Percentiles rank a stretch among this genome's conserved stretches.
These are phyloP conservation scores for Cairina moschata DNA, from an alignment of 2,113 vertebrate genomes.

Conservation along the genomic window DNA sequence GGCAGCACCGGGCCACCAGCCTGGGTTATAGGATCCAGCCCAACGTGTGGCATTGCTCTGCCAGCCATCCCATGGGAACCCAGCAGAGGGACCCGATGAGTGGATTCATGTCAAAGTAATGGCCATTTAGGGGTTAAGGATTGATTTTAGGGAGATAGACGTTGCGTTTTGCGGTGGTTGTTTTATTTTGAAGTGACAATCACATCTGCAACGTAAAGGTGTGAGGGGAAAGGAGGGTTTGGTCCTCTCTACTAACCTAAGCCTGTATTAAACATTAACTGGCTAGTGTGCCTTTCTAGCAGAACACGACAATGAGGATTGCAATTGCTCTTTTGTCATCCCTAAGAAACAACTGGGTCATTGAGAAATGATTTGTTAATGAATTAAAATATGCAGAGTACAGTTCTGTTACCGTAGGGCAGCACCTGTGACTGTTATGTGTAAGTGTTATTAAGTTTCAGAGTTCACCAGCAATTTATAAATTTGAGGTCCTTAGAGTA, in stretches of 20 bases:
- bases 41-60: not conserved
- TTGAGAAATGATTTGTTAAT: not conserved
- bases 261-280: not conserved
- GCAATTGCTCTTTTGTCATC: not conserved
- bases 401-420: not conserved
- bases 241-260: not conserved
- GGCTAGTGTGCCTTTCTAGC: not conserved
- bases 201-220: not conserved
- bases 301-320: not conserved
- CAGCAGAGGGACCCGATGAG: slow-evolving; percentile 42
- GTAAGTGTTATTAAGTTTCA: not conserved
- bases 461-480: not conserved
- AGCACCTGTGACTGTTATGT: not conserved
- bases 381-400: not conserved
- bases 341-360: not conserved
- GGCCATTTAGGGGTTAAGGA: not conserved
- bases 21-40: not conserved
- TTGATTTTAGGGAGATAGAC: not conserved
- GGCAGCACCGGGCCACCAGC: not conserved
- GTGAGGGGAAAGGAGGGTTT: not conserved
- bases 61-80: slow-evolving; percentile 21
- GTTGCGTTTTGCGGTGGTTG: not conserved
- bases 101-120: not conserved
- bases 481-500: not conserved
- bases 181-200: not conserved